Percentiles rank a stretch among this genome's conserved stretches.
Conservation (phyloP, 2,113 vertebrate species). For the Brienomyrus brachyistius region DNA sequence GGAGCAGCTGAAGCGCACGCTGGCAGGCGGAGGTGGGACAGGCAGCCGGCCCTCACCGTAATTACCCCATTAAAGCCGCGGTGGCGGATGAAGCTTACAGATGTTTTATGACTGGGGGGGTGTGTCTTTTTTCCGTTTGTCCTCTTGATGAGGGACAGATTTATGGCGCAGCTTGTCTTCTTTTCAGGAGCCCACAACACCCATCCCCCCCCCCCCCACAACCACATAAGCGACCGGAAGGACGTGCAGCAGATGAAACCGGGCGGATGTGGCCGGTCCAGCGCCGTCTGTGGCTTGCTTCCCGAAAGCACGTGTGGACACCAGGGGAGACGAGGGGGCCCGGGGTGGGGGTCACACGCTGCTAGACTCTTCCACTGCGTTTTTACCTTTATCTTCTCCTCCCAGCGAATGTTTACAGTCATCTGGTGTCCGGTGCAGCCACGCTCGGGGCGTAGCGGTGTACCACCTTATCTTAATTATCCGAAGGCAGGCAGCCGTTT, state of each 20-base stretch:
- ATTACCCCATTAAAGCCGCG: slow-evolving; percentile 66
- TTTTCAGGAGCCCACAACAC: slow-evolving; percentile 42
- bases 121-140: slow-evolving; percentile 58
- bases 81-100: slow-evolving; percentile 68
- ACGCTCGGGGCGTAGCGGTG: not conserved
- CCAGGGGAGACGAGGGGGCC: not conserved
- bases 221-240: slow-evolving; percentile 17
- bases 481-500: not conserved
- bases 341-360: not conserved
- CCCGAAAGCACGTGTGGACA: not conserved
- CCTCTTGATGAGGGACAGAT: slow-evolving; percentile 64
- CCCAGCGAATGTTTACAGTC: not conserved
- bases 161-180: slow-evolving; percentile 55
- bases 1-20: slow-evolving; percentile 29
- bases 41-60: slow-evolving; percentile 59
- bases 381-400: not conserved
- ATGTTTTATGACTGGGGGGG: slow-evolving; percentile 66
- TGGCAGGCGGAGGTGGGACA: too few species aligned
- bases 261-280: slow-evolving; percentile 30
- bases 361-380: not conserved
- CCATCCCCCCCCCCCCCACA: slow-evolving; percentile 1
- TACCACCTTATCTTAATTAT: not conserved
- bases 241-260: slow-evolving; percentile 27
- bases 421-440: not conserved
- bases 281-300: slow-evolving; percentile 18